These are phyloP conservation scores for Dipodomys ordii DNA, from an alignment of 2,113 vertebrate species.

Conservation along the genomic window DNA sequence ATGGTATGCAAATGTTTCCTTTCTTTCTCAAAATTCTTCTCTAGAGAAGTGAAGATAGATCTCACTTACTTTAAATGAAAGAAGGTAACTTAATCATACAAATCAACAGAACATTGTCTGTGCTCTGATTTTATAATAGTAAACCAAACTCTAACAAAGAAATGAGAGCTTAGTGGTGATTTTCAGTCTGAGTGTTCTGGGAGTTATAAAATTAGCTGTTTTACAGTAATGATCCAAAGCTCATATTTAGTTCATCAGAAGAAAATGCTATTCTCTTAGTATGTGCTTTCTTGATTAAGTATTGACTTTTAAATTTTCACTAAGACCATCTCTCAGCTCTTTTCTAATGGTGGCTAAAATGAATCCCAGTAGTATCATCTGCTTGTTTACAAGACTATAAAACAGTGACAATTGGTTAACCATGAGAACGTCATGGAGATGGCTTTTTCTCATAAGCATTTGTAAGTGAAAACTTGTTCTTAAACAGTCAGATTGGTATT, in stretches of 20 bases:
- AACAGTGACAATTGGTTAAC: constrained; percentile 63
- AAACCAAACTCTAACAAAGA: constrained; percentile 83
- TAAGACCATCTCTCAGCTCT: constrained; percentile 65
- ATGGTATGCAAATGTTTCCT: neutral
- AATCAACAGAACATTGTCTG: constrained; percentile 82
- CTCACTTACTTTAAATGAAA: constrained; percentile 64
- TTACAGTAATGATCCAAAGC: constrained; percentile 20
- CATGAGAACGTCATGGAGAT: neutral
- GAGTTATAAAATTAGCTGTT: constrained; percentile 73
- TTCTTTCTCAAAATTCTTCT: constrained; percentile 52
- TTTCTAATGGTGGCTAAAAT: constrained; percentile 74
- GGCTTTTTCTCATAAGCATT: constrained; percentile 37
- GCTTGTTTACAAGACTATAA: constrained; percentile 60
- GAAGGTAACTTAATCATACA: constrained; percentile 81
- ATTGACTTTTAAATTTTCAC: constrained; percentile 72
- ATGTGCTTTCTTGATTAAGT: constrained; percentile 64
- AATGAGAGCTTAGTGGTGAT: constrained; percentile 79
- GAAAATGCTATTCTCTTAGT: constrained; percentile 39
- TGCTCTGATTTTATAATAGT: constrained; percentile 84
- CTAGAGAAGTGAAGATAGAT: constrained; percentile 63
- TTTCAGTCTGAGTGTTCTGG: constrained; percentile 76
- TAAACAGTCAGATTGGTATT: neutral
- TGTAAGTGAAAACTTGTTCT: constrained; percentile 35
- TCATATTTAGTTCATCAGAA: constrained; percentile 64
- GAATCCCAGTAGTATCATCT: constrained; percentile 46